phyloP scores from a whole-genome alignment of 2,113 vertebrate genomes.

The Cinclus cinclus region DNA sequence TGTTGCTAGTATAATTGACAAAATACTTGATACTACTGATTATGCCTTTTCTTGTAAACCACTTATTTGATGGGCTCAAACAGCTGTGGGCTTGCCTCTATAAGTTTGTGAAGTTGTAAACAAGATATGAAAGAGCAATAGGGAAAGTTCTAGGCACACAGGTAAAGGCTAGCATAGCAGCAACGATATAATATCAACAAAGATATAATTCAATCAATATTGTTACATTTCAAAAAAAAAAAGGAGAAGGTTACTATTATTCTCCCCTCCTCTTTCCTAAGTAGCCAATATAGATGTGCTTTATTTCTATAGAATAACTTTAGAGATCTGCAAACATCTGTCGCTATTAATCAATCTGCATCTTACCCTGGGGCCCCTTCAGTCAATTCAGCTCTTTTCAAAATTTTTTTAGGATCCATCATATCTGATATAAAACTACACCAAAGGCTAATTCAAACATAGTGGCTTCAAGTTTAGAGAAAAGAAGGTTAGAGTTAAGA shows the following conservation, averaged over 20 bases:
- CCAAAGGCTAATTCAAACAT: not conserved
- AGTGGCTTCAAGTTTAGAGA: not conserved
- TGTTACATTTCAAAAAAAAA: not conserved
- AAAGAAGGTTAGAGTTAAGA: not conserved
- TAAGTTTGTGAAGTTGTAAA: slow-evolving; percentile 61
- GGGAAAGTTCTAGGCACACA: slow-evolving; percentile 2
- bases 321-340: not conserved
- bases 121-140: slow-evolving; percentile 13
- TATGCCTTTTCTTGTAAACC: slow-evolving; percentile 66
- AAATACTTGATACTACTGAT: slow-evolving; percentile 68
- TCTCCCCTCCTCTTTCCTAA: not conserved
- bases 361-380: not conserved
- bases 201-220: slow-evolving; percentile 6
- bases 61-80: slow-evolving; percentile 60
- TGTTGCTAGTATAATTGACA: slow-evolving; percentile 72
- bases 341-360: not conserved
- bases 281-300: not conserved
- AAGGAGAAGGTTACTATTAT: not conserved
- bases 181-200: not conserved
- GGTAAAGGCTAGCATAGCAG: too few species aligned
- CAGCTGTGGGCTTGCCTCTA: slow-evolving; percentile 70
- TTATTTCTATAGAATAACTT: not conserved
- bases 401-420: not conserved
- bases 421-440: not conserved
- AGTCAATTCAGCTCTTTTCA: not conserved